Percentiles rank a stretch among this genome's conserved stretches.
phyloP scores from a whole-genome alignment of 2,113 vertebrate species.

The Grus americana region DNA sequence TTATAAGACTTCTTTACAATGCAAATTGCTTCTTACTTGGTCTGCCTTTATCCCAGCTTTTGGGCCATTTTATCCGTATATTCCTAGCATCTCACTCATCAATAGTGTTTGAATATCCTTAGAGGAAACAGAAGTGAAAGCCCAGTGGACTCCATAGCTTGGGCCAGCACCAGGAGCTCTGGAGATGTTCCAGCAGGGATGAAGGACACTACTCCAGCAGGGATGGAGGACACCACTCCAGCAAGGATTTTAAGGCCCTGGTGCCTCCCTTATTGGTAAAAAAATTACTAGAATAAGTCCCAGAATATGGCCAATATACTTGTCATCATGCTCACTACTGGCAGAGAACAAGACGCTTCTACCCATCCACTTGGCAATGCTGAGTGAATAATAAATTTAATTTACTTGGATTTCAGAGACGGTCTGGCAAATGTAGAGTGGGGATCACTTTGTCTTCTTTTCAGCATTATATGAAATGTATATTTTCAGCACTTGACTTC shows the following conservation, averaged over 20 bases:
- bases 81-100: neutral
- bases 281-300: neutral
- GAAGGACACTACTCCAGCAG: neutral
- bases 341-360: neutral
- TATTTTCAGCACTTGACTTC: neutral
- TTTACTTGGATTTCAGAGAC: neutral
- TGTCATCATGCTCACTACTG: neutral
- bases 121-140: neutral
- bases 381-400: neutral
- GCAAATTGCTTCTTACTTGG: slow-evolving; percentile 38
- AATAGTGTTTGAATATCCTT: neutral
- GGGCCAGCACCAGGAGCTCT: neutral
- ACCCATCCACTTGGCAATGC: neutral
- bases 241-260: neutral
- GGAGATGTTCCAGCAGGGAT: neutral
- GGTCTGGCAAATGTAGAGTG: neutral
- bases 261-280: neutral
- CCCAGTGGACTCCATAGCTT: neutral
- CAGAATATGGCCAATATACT: neutral
- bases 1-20: slow-evolving; percentile 48
- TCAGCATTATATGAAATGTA: neutral
- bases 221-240: neutral
- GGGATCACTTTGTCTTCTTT: neutral
- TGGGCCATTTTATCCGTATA: neutral
- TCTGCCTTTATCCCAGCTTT: neutral